Percentiles rank a stretch among this genome's conserved stretches.
phyloP scores from a whole-genome alignment of 2,113 vertebrate species.

The Rallus limicola region DNA sequence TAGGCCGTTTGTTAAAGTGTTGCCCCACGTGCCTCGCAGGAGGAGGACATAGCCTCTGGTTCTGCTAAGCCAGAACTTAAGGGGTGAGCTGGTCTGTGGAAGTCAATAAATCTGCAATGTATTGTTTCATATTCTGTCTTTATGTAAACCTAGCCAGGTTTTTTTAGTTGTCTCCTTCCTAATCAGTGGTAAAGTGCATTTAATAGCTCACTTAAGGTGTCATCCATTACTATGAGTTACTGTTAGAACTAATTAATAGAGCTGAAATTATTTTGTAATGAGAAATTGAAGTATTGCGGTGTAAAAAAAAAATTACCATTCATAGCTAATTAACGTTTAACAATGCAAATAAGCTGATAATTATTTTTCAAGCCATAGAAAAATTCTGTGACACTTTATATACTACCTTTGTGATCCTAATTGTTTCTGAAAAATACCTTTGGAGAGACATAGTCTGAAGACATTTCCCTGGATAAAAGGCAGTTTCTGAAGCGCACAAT shows the following conservation, averaged over 20 bases:
- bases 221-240: constrained; percentile 73
- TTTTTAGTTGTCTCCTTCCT: constrained; percentile 64
- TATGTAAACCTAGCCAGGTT: constrained; percentile 57
- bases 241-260: constrained; percentile 71
- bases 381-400: constrained; percentile 60
- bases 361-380: constrained; percentile 53
- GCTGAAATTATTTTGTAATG: constrained; percentile 70
- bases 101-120: constrained; percentile 22
- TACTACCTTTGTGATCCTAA: constrained; percentile 44
- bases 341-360: constrained; percentile 59
- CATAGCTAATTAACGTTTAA: constrained; percentile 56
- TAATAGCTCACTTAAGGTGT: constrained; percentile 72
- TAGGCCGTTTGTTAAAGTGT: neutral
- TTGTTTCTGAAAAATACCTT: constrained; percentile 60
- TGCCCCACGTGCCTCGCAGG: neutral
- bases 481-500: neutral
- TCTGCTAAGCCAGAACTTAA: neutral
- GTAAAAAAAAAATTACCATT: constrained; percentile 37
- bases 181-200: constrained; percentile 62
- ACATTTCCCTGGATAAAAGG: constrained; percentile 2
- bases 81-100: neutral
- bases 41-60: neutral
- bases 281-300: constrained; percentile 62
- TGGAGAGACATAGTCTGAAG: neutral
- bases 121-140: constrained; percentile 58